Conservation (phyloP, 2,113 vertebrate genomes). For the Campylorhamphus procurvoides region DNA sequence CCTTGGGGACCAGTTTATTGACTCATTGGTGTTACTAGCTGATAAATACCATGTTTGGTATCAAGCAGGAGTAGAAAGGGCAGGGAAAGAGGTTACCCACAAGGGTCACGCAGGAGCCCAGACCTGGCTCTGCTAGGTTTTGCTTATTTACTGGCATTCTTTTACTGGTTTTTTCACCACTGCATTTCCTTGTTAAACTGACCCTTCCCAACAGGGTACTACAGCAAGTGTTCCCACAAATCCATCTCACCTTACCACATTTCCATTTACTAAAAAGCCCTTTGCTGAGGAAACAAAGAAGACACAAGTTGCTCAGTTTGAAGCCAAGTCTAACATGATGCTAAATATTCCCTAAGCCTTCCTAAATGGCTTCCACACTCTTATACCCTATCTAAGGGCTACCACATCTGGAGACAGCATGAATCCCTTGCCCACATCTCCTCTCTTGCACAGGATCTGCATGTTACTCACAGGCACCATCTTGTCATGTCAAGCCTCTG, state of each 20-base stretch:
- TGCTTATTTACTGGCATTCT: not conserved
- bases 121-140: not conserved
- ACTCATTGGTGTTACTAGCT: not conserved
- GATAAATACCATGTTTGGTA: not conserved
- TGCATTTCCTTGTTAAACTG: not conserved
- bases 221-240: not conserved
- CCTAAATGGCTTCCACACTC: not conserved
- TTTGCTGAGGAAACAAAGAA: not conserved
- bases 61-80: not conserved
- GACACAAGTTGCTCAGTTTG: not conserved
- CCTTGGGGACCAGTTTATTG: not conserved
- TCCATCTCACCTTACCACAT: not conserved
- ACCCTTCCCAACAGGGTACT: not conserved
- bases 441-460: not conserved
- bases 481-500: fast-evolving
- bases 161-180: not conserved
- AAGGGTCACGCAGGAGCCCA: not conserved
- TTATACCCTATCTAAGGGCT: not conserved
- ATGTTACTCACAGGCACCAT: not conserved
- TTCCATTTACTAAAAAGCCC: not conserved
- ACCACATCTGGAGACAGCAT: not conserved
- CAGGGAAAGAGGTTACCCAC: not conserved
- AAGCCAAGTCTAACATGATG: not conserved
- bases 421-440: not conserved
- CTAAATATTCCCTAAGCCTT: not conserved